phyloP scores from a whole-genome alignment of 2,888 invertebrate genomes.

The Colletes collaris region DNA sequence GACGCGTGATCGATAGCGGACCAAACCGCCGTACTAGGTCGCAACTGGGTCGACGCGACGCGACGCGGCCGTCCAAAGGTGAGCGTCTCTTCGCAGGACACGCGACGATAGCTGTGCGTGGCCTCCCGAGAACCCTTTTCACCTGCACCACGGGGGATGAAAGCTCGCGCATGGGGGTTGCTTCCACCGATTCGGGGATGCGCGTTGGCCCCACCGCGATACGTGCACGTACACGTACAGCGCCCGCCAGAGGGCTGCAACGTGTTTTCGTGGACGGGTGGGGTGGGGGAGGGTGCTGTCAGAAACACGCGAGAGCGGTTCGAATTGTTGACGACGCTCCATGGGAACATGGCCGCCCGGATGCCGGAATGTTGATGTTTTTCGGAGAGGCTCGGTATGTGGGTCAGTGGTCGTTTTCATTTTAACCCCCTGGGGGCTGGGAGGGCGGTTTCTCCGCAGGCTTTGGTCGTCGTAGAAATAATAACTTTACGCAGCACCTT shows the following conservation, averaged over 20 bases:
- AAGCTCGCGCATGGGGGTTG: constrained; percentile 37
- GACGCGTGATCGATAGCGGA: constrained; percentile 34
- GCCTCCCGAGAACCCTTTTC: background rate
- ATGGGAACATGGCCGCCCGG: background rate
- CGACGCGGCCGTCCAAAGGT: constrained; percentile 16
- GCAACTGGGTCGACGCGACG: background rate
- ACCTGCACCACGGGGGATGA: constrained; percentile 10
- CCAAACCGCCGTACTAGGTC: background rate
- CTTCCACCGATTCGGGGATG: constrained; percentile 33
- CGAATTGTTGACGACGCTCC: background rate
- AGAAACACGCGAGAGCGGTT: background rate
- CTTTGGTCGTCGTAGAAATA: background rate
- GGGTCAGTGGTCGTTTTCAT: constrained; percentile 40
- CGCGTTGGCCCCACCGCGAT: constrained; percentile 25
- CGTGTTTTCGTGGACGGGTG: background rate
- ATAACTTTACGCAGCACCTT: no score
- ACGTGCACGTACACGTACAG: background rate
- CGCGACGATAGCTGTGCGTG: constrained; percentile 23
- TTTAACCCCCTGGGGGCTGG: constrained; percentile 4
- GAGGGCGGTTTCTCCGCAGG: background rate
- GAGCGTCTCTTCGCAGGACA: constrained; percentile 19
- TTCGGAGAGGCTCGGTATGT: constrained; percentile 24
- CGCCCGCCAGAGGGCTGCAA: no score
- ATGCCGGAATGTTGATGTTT: constrained; percentile 35
- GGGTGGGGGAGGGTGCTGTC: background rate